phyloP scores from a whole-genome alignment of 2,888 invertebrate genomes.

The Andrena trimmerana region DNA sequence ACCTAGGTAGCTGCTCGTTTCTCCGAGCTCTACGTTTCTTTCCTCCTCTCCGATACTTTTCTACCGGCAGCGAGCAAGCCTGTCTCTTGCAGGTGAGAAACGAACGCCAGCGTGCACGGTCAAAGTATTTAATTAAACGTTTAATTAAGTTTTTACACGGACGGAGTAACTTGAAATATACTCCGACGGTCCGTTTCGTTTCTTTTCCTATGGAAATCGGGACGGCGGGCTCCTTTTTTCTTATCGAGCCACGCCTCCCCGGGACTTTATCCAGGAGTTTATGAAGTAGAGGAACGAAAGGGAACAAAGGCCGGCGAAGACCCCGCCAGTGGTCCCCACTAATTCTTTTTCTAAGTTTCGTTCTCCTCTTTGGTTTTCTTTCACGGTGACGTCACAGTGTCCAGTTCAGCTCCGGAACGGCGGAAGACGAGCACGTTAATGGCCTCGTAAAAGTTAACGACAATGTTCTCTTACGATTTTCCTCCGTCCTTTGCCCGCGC shows the following conservation, averaged over 20 bases:
- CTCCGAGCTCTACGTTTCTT: neutral
- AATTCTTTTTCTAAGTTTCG: slow-evolving; percentile 77
- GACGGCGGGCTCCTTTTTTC: slow-evolving; percentile 49
- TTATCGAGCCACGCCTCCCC: slow-evolving; percentile 14
- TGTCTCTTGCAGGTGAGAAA: slow-evolving; percentile 27
- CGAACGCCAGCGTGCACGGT: neutral
- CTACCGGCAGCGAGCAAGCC: slow-evolving; percentile 11
- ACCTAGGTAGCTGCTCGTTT: slow-evolving; percentile 11
- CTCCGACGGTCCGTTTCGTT: slow-evolving; percentile 9
- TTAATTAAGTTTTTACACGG: slow-evolving; percentile 7
- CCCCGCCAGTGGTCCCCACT: slow-evolving; percentile 68
- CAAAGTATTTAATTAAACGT: slow-evolving; percentile 16
- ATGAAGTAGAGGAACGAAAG: slow-evolving; percentile 57
- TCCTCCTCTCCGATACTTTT: slow-evolving; percentile 6
- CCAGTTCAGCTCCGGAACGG: slow-evolving; percentile 78
- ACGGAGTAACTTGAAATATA: neutral
- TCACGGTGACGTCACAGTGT: slow-evolving; percentile 81
- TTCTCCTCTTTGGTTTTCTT: slow-evolving; percentile 63
- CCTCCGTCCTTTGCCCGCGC: slow-evolving; percentile 70
- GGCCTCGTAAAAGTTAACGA: slow-evolving; percentile 85
- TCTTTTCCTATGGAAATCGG: slow-evolving; percentile 66
- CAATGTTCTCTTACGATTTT: slow-evolving; percentile 83
- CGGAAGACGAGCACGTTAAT: slow-evolving; percentile 84
- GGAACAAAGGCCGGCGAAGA: slow-evolving; percentile 50
- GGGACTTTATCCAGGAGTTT: slow-evolving; percentile 69